Evolutionary conservation across 2,797 vertebrate species (phyloP).

Genomic region (Syndactyla subalaris): DNA sequence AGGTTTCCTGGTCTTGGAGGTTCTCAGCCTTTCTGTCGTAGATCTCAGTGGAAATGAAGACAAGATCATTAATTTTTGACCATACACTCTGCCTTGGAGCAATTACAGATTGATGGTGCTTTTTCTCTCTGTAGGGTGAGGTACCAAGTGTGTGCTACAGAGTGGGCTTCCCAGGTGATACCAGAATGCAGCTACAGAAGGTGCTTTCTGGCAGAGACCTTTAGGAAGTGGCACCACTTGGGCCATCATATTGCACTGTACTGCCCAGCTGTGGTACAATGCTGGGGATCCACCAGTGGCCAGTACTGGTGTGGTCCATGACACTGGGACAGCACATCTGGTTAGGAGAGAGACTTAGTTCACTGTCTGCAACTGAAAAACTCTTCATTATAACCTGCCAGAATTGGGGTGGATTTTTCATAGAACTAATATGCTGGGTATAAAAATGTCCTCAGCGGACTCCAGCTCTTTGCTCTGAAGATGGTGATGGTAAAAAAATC

Average conservation of each 20-base stretch:
- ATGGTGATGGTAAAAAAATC: background rate
- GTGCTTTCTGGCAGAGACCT: background rate
- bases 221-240: background rate
- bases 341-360: background rate
- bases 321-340: background rate
- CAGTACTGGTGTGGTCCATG: background rate
- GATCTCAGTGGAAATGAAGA: background rate
- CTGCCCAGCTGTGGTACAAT: background rate
- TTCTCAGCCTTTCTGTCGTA: background rate
- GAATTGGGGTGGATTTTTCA: background rate
- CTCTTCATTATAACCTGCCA: background rate
- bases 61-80: background rate
- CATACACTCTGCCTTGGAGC: background rate
- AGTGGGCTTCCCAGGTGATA: background rate
- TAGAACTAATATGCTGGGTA: background rate
- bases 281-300: background rate
- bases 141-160: background rate
- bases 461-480: background rate
- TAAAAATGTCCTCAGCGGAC: background rate
- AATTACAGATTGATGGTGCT: background rate
- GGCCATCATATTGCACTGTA: background rate
- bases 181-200: background rate
- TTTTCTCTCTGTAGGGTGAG: background rate
- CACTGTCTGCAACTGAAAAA: background rate
- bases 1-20: background rate